Conservation (phyloP, 2,888 invertebrate species). For the Arenicola marina region DNA sequence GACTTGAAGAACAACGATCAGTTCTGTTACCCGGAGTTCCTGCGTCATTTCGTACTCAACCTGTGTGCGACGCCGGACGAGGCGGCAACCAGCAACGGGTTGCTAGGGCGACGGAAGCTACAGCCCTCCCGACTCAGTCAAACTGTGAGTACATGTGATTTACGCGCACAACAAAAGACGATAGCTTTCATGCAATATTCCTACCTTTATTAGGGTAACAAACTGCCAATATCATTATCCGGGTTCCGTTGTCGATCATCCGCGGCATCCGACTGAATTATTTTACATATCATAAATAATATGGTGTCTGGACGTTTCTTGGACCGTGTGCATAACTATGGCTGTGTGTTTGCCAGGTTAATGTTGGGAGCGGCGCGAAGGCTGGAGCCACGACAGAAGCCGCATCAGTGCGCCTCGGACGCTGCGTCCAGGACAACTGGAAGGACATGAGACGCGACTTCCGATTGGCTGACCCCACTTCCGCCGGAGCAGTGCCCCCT, state of each 20-base stretch:
- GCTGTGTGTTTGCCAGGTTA: background rate
- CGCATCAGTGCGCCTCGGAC: constrained; percentile 35
- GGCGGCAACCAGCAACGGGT: background rate
- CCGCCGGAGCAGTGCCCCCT: constrained; percentile 40
- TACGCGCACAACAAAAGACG: background rate
- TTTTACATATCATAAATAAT: too few species aligned
- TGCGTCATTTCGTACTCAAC: constrained; percentile 52
- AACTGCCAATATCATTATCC: too few species aligned
- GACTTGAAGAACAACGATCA: constrained; percentile 52
- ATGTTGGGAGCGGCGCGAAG: background rate
- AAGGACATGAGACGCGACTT: constrained; percentile 56
- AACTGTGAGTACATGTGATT: too few species aligned
- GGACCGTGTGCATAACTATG: too few species aligned
- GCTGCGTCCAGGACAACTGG: constrained; percentile 50
- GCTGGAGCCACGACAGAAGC: background rate
- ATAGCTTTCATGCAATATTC: background rate
- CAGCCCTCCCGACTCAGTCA: too few species aligned
- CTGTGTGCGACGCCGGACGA: constrained; percentile 33
- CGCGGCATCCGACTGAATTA: too few species aligned
- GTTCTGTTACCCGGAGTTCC: constrained; percentile 54
- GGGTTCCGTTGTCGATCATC: too few species aligned
- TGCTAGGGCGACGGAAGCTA: background rate
- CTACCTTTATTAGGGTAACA: too few species aligned
- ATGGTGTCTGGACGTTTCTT: too few species aligned
- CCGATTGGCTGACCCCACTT: constrained; percentile 40